Evolutionary conservation across 2,113 vertebrate genomes (phyloP).

Genomic region (Oncorhynchus mykiss): DNA sequence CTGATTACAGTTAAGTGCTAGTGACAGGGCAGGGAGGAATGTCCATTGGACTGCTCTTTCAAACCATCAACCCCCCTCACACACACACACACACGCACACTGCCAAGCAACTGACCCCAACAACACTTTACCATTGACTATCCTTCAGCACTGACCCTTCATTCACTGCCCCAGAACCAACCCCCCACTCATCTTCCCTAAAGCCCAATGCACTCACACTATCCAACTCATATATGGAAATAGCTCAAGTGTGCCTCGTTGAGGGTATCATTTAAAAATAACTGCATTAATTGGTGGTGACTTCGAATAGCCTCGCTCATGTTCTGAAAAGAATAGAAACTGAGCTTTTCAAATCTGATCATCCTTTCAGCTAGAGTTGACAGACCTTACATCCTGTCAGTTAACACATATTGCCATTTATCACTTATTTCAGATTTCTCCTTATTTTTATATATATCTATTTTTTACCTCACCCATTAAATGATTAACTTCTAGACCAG

Average conservation of each 20-base stretch:
- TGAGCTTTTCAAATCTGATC: slow-evolving; percentile 6
- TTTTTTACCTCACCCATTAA: no score
- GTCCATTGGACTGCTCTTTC: slow-evolving; percentile 32
- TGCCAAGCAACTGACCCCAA: no score
- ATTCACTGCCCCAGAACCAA: no score
- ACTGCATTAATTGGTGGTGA: slow-evolving; percentile 31
- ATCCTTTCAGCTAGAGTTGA: no score
- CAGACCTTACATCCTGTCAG: no score
- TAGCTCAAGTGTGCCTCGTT: not conserved
- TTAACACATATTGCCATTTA: no score
- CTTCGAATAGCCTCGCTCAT: slow-evolving; percentile 19
- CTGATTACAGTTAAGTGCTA: slow-evolving; percentile 63
- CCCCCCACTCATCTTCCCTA: not conserved
- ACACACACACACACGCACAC: no score
- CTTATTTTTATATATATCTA: no score
- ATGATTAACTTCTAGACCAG: no score
- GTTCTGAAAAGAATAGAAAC: slow-evolving; percentile 32
- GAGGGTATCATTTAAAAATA: slow-evolving; percentile 31
- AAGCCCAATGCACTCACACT: not conserved
- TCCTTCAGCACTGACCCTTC: no score
- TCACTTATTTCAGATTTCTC: no score
- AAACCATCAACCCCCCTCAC: not conserved
- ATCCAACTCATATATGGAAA: not conserved
- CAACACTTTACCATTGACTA: no score
- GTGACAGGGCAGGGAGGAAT: slow-evolving; percentile 54